phyloP scores from a whole-genome alignment of 2,888 invertebrate genomes.

The Drosophila bunnanda region DNA sequence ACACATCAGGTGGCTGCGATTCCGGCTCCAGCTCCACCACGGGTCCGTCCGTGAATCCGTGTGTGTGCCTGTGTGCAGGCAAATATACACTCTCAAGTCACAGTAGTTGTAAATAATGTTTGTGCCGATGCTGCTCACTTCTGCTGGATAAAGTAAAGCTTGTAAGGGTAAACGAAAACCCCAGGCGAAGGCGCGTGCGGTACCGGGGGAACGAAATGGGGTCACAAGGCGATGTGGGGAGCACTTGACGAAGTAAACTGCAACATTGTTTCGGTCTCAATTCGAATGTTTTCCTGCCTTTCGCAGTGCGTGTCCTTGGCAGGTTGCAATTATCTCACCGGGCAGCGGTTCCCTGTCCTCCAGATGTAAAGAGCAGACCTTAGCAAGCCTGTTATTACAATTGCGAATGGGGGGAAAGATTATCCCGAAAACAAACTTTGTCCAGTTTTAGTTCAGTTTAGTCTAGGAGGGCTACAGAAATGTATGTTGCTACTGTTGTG shows the following conservation, averaged over 20 bases:
- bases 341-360: no score
- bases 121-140: not conserved
- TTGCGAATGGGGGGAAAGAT: slow-evolving; percentile 5
- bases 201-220: not conserved
- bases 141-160: not conserved
- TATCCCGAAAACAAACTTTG: not conserved
- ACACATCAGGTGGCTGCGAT: slow-evolving; percentile 35
- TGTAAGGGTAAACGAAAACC: not conserved
- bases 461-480: not conserved
- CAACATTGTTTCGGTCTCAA: slow-evolving; percentile 34
- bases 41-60: not conserved
- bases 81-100: not conserved
- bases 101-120: not conserved
- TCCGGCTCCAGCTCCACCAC: not conserved
- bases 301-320: slow-evolving; percentile 9
- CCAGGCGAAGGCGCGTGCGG: not conserved
- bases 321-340: slow-evolving; percentile 26
- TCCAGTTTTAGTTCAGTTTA: not conserved
- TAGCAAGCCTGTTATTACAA: slow-evolving; percentile 13
- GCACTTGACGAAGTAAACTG: slow-evolving; percentile 5
- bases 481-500: not conserved
- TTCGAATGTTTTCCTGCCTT: slow-evolving; percentile 15
- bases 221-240: slow-evolving; percentile 5
- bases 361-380: not conserved
- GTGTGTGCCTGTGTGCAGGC: not conserved